Evolutionary conservation across 2,888 invertebrate species (phyloP).

Genomic region (Herminia tarsipennalis): DNA sequence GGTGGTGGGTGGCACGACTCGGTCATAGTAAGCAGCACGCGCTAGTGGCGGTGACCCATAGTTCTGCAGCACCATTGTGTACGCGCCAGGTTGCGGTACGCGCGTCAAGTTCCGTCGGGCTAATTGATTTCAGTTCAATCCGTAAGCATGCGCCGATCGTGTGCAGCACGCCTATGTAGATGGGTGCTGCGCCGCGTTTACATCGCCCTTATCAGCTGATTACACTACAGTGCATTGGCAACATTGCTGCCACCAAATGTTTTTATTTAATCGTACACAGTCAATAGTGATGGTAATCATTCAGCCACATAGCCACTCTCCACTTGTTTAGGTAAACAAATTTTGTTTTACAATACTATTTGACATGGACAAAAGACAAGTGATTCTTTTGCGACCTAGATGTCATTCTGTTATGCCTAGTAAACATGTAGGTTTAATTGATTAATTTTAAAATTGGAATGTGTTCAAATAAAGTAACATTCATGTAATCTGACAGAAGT

Average conservation of each 20-base stretch:
- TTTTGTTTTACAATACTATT: neutral
- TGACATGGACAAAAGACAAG: neutral
- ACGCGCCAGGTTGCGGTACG: conserved; percentile 22
- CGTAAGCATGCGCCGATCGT: conserved; percentile 75
- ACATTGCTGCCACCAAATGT: conserved; percentile 57
- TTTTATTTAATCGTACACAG: conserved; percentile 51
- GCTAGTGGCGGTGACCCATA: conserved; percentile 26
- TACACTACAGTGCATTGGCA: conserved; percentile 61
- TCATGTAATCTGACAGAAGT: too few species aligned
- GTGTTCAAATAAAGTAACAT: too few species aligned
- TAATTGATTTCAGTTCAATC: conserved; percentile 74
- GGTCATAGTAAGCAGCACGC: conserved; percentile 48
- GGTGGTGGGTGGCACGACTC: conserved; percentile 48
- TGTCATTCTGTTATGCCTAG: neutral
- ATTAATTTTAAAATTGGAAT: too few species aligned
- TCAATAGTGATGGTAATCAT: conserved; percentile 28
- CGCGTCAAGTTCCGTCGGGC: conserved; percentile 39
- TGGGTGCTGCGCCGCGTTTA: conserved; percentile 53
- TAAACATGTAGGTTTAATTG: neutral
- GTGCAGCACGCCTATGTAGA: conserved; percentile 50
- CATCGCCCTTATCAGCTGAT: conserved; percentile 80
- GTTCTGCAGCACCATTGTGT: conserved; percentile 15
- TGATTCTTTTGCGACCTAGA: neutral
- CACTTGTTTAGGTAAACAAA: conserved; percentile 15
- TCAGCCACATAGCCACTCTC: conserved; percentile 1